A percentile compares a stretch with the other conserved stretches of the same genome.
These are phyloP conservation scores for Mesorhabditis sp. DNA, from an alignment of 2,888 invertebrate species.

Conservation along the genomic window DNA sequence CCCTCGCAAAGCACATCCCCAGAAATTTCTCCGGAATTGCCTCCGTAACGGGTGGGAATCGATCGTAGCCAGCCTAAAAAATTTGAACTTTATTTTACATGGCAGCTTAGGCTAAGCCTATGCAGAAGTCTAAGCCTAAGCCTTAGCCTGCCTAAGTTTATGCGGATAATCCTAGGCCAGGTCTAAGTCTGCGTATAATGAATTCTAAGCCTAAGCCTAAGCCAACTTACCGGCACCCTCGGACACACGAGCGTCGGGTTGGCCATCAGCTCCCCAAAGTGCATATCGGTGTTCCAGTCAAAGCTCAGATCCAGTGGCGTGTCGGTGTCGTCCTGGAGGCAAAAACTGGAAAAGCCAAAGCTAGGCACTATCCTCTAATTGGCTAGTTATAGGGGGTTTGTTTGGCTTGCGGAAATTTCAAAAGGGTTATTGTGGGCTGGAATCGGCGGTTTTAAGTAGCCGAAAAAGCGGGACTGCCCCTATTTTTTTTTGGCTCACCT, in stretches of 20 bases:
- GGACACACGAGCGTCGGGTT: neutral
- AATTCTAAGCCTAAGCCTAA: no score
- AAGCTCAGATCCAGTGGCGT: constrained; percentile 2
- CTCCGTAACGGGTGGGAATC: neutral
- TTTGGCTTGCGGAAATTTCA: no score
- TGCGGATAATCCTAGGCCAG: no score
- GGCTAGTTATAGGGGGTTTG: no score
- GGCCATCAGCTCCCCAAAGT: neutral
- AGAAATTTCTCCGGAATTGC: neutral
- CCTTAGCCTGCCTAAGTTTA: no score
- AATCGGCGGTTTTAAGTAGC: no score
- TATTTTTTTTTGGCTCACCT: neutral
- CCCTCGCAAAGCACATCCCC: neutral
- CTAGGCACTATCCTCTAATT: no score
- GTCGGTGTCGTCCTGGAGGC: neutral
- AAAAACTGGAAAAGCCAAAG: neutral
- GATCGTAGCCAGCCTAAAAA: neutral
- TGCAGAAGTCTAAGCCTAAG: no score
- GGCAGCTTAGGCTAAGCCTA: neutral
- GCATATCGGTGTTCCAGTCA: neutral
- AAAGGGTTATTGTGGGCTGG: no score
- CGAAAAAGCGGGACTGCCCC: no score
- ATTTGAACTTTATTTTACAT: neutral
- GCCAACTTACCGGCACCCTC: neutral
- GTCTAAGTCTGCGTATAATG: no score